Evolutionary conservation across 2,888 invertebrate genomes (phyloP).

Genomic region (Penaeus monodon): DNA sequence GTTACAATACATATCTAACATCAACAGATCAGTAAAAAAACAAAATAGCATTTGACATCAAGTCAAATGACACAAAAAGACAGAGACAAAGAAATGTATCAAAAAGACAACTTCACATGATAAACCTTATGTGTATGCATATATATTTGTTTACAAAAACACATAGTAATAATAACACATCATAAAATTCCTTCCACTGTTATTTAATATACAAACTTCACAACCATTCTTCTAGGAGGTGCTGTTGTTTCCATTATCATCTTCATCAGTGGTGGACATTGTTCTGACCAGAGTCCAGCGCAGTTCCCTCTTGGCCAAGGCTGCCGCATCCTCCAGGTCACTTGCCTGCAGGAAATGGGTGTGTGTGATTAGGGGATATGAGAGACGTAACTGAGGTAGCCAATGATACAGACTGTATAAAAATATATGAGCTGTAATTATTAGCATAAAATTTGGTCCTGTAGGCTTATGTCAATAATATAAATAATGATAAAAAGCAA

Average conservation of each 20-base stretch:
- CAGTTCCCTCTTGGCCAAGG: slow-evolving; percentile 36
- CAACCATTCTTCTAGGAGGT: neutral
- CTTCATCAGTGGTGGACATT: slow-evolving; percentile 51
- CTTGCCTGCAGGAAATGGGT: slow-evolving; percentile 13
- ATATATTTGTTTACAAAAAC: too few species aligned
- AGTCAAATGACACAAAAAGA: neutral
- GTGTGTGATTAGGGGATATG: neutral
- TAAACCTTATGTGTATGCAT: too few species aligned
- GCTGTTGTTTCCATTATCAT: slow-evolving; percentile 53
- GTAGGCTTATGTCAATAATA: too few species aligned
- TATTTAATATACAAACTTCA: too few species aligned
- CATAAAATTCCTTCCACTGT: too few species aligned
- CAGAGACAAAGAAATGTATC: too few species aligned
- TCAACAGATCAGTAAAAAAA: neutral
- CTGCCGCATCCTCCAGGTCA: slow-evolving; percentile 45
- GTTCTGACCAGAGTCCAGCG: slow-evolving; percentile 48
- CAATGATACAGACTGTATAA: too few species aligned
- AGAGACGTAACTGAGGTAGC: neutral
- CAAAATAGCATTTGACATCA: neutral
- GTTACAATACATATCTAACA: neutral
- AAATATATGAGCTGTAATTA: too few species aligned
- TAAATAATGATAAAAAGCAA: too few species aligned
- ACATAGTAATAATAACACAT: too few species aligned
- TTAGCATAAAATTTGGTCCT: too few species aligned
- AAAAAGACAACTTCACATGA: too few species aligned